These are phyloP conservation scores for Rhodeus uyekii DNA, from an alignment of 2,797 vertebrate genomes.

Conservation along the genomic window DNA sequence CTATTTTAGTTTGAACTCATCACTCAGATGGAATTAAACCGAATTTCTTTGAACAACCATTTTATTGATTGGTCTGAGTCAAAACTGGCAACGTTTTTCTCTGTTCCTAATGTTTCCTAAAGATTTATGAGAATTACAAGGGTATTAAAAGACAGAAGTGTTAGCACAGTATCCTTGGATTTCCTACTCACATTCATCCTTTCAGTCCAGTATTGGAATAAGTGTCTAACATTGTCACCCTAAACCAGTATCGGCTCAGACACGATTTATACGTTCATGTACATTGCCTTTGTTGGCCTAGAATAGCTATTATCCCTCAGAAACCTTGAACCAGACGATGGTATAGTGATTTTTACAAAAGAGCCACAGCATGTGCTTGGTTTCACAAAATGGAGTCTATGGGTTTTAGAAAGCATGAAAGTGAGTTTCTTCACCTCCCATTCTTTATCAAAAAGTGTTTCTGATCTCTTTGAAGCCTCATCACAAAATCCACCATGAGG, in stretches of 20 bases:
- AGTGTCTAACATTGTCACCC: conserved; percentile 2
- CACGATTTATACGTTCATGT: conserved; percentile 12
- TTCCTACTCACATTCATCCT: background rate
- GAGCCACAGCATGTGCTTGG: conserved; percentile 23
- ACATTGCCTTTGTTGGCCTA: background rate
- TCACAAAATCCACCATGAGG: conserved; percentile 38
- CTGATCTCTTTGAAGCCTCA: conserved; percentile 35
- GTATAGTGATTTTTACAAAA: conserved; percentile 49
- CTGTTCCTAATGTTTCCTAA: background rate
- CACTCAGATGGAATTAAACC: background rate
- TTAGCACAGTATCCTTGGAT: conserved; percentile 23
- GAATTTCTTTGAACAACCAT: background rate
- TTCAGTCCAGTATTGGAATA: conserved; percentile 13
- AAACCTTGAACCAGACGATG: conserved; percentile 38
- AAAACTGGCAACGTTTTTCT: background rate
- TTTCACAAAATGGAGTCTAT: conserved; percentile 16
- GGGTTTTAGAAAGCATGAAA: conserved; percentile 20
- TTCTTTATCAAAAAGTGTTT: conserved; percentile 1
- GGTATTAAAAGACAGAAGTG: conserved; percentile 3
- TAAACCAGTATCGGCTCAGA: background rate
- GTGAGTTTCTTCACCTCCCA: conserved; percentile 8
- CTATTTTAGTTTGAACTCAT: background rate
- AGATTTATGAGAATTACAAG: background rate
- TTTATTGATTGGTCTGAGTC: background rate
- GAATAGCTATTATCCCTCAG: conserved; percentile 36